Evolutionary conservation across 64 coral and sea anemone genomes (phyloP).

Genomic region (Stichodactyla mertensii): DNA sequence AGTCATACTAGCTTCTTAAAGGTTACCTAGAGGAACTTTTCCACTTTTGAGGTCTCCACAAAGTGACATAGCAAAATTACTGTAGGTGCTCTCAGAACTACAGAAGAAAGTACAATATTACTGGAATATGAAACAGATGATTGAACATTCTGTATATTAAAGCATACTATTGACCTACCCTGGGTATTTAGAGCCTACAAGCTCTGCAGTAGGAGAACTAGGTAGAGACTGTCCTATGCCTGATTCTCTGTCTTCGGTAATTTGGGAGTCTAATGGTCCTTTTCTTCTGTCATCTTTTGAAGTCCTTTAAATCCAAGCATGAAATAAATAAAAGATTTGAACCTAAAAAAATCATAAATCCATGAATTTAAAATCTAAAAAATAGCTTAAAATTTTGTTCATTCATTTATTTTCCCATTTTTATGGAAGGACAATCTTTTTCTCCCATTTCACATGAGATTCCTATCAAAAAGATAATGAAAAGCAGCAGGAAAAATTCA

Average conservation of each 20-base stretch:
- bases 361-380: too few species aligned
- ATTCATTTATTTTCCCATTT: too few species aligned
- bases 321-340: neutral
- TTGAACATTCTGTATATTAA: too few species aligned
- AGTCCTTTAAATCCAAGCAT: neutral
- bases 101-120: neutral
- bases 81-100: conserved; percentile 51
- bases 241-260: conserved; percentile 81
- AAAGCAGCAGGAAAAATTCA: too few species aligned
- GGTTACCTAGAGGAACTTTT: conserved; percentile 71
- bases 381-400: too few species aligned
- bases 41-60: conserved; percentile 88
- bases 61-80: conserved; percentile 83
- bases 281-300: neutral
- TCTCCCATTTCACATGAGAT: too few species aligned
- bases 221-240: conserved; percentile 85
- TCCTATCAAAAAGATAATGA: too few species aligned
- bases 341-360: too few species aligned
- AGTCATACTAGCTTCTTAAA: neutral
- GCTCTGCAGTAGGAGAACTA: conserved; percentile 48
- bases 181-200: conserved; percentile 20
- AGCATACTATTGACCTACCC: neutral
- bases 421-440: too few species aligned
- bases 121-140: too few species aligned
- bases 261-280: neutral